A percentile compares a stretch with the other conserved stretches of the same genome.
phyloP scores from a whole-genome alignment of 2,888 invertebrate genomes.

The Hyles lineata region DNA sequence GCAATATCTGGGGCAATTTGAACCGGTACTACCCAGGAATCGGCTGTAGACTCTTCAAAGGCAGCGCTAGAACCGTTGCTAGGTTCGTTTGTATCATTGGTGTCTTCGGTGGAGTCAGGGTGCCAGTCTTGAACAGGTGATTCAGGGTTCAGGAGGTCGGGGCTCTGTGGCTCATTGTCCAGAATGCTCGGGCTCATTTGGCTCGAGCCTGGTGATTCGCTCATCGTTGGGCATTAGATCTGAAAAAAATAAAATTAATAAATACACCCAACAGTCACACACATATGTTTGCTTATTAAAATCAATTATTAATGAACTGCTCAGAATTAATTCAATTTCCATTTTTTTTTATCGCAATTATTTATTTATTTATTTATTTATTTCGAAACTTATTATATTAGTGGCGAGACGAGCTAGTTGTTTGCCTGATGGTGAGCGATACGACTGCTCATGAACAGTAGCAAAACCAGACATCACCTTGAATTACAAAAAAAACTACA shows the following conservation, averaged over 20 bases:
- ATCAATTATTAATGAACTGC: too few relatives aligned
- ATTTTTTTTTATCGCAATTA: too few relatives aligned
- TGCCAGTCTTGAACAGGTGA: not conserved
- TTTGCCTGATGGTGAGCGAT: too few relatives aligned
- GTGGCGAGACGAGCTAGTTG: too few relatives aligned
- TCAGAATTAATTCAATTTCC: too few relatives aligned
- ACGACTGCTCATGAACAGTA: too few relatives aligned
- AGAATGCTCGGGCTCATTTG: slow-evolving; percentile 45
- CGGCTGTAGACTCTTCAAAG: not conserved
- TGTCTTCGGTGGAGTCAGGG: not conserved
- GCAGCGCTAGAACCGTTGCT: not conserved
- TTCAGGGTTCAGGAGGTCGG: slow-evolving; percentile 40
- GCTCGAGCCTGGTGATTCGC: slow-evolving; percentile 35
- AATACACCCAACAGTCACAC: too few relatives aligned
- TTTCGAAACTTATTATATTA: too few relatives aligned
- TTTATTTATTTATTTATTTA: too few relatives aligned
- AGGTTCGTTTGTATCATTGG: not conserved
- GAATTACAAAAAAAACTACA: too few relatives aligned
- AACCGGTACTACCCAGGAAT: not conserved
- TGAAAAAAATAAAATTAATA: not conserved
- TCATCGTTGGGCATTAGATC: slow-evolving; percentile 39
- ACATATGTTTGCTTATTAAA: too few relatives aligned
- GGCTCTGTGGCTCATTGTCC: slow-evolving; percentile 47
- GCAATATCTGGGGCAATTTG: not conserved
- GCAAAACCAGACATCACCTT: too few relatives aligned